Evolutionary conservation across 2,113 vertebrate genomes (phyloP).

Genomic region (Myiagra hebetior): DNA sequence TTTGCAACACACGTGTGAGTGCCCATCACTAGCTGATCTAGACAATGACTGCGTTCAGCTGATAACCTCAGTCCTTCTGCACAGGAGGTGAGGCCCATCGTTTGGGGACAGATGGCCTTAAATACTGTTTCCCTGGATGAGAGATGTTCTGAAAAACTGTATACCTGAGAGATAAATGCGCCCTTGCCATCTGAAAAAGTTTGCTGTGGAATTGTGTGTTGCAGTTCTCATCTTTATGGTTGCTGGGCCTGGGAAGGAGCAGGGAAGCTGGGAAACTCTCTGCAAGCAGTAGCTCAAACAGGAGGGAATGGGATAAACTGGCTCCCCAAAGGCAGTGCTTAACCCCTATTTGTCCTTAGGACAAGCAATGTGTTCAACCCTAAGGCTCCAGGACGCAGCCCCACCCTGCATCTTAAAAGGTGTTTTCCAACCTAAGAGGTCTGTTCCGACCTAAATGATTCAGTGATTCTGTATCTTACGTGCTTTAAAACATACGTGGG

Average conservation of each 20-base stretch:
- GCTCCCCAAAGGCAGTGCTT: not conserved
- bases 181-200: not conserved
- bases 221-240: not conserved
- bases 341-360: not conserved
- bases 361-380: not conserved
- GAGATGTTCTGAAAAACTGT: not conserved
- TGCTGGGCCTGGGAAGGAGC: not conserved
- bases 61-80: not conserved
- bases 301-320: not conserved
- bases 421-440: not conserved
- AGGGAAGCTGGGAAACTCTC: not conserved
- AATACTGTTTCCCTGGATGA: not conserved
- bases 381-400: not conserved
- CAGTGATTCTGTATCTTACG: not conserved
- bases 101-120: not conserved
- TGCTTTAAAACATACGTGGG: not conserved
- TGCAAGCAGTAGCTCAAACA: not conserved
- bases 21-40: not conserved
- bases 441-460: not conserved
- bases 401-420: not conserved
- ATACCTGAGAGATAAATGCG: not conserved
- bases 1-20: rapidly evolving
- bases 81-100: not conserved
- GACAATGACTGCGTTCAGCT: not conserved
- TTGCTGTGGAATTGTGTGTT: not conserved